Base-by-base conservation (phyloP, 1,140 invertebrate genomes). In the Hylaeus anthracinus region DNA sequence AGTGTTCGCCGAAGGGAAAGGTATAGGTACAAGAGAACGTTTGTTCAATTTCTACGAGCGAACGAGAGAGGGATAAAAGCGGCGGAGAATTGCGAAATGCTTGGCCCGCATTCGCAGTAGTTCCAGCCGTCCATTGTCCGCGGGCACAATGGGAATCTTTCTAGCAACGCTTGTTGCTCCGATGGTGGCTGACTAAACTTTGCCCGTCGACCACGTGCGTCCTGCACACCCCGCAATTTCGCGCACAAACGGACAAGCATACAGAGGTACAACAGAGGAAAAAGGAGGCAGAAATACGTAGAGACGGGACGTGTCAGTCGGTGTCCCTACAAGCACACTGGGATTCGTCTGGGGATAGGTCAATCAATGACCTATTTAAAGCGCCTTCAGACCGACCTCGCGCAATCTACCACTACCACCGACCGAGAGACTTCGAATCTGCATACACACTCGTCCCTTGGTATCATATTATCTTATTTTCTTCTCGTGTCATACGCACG, bases 281-380 rank as follows among this genome's bases (percentile, higher is more conserved):
- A 41, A 56, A 58, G 60, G 58, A 55, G 6, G 41, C 58, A 73
- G 74, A 74, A 58, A 82, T 61, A 74, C 41, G 60, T 53, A 79
- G 82, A 58, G 71, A 72, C 48, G 67, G 26, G 63, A 65, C 66
- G 79, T 48, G 70, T 76, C 55, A 64, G 74, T 69, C 70, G 72
- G 74, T 71, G 37, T 64, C 26, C 14, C 15, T 82, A 58, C 45
- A 61, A 81, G 80, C 83, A 74, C 63, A 58, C 37, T 63, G 64
- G 55, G 77, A 83, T 86, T 75, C 82, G 80, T 83, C 86, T 87
- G 86, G 88, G 88, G 88, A 88, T 89, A 89, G 89, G 88, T 91
- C 90, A 91, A 92, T 92, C 90, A 91, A 91, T 92, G 90, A 87
- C 90, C 91, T 89, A 92, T 91, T 92, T 91, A 89, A 87, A 83